phyloP scores from a whole-genome alignment of 2,113 vertebrate genomes.

The Lichenostomus cassidix region DNA sequence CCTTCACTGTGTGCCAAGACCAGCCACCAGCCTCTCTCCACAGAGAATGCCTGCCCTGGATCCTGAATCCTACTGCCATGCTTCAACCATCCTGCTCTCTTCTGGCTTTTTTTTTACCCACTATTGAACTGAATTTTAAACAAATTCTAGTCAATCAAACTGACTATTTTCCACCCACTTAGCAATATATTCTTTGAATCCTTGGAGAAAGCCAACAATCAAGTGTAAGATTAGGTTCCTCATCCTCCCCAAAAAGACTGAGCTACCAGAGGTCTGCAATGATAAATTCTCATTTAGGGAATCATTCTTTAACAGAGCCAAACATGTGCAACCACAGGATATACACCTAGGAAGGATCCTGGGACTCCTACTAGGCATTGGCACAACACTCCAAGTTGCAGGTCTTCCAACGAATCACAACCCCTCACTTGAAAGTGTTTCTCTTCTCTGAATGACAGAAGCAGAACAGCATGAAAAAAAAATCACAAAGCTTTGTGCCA shows the following conservation, averaged over 20 bases:
- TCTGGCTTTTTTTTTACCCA: neutral
- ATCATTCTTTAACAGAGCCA: neutral
- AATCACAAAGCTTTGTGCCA: neutral
- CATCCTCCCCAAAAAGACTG: neutral
- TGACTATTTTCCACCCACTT: neutral
- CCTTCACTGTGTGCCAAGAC: neutral
- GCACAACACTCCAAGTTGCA: neutral
- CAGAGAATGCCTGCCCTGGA: accelerated
- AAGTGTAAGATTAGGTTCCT: neutral
- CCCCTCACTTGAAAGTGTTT: neutral
- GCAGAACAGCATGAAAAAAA: neutral
- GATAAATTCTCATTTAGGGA: neutral
- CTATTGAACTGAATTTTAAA: neutral
- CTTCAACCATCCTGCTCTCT: neutral
- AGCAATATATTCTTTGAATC: neutral
- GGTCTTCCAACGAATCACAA: neutral
- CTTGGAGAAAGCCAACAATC: neutral
- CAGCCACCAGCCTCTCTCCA: neutral
- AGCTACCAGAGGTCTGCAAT: neutral
- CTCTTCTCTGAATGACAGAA: neutral
- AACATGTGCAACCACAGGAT: neutral
- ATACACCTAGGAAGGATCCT: neutral
- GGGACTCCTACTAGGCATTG: neutral
- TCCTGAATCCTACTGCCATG: neutral
- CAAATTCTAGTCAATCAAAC: neutral